phyloP scores from a whole-genome alignment of 2,797 vertebrate genomes.

The Phataginus tetradactyla region DNA sequence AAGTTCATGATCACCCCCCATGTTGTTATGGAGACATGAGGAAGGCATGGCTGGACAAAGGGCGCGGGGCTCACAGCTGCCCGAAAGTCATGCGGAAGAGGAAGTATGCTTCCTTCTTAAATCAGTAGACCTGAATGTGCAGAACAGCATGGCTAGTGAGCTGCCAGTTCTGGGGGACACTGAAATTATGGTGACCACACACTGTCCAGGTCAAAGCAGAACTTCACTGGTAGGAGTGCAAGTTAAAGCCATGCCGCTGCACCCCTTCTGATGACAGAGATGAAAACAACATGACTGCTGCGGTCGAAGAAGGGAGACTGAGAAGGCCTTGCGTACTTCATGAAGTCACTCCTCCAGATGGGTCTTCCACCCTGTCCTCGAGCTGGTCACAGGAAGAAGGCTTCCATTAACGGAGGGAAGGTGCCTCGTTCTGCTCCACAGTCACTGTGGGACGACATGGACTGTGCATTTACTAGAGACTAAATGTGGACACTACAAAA shows the following conservation, averaged over 20 bases:
- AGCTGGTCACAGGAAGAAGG: neutral
- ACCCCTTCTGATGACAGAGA: neutral
- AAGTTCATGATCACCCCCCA: neutral
- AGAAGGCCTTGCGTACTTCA: neutral
- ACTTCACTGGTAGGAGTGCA: neutral
- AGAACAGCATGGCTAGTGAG: neutral
- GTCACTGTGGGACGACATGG: neutral
- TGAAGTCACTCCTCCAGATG: neutral
- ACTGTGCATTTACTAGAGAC: neutral
- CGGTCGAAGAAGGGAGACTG: neutral
- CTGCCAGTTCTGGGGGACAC: neutral
- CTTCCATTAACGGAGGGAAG: neutral
- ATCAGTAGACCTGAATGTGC: neutral
- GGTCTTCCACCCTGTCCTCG: neutral
- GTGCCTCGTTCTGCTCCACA: neutral
- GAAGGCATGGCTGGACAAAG: conserved; percentile 49
- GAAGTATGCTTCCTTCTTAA: neutral
- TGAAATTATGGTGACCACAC: neutral
- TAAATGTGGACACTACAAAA: conserved; percentile 9
- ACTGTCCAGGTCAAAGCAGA: neutral
- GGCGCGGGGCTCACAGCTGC: neutral
- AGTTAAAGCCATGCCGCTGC: neutral
- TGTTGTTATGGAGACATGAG: neutral
- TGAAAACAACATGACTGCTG: neutral
- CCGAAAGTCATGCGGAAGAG: conserved; percentile 42